Evolutionary conservation across 2,113 vertebrate genomes (phyloP), one percentile per base, ranked within the genome.

Genomic region (Psilopogon haemacephalus): DNA sequence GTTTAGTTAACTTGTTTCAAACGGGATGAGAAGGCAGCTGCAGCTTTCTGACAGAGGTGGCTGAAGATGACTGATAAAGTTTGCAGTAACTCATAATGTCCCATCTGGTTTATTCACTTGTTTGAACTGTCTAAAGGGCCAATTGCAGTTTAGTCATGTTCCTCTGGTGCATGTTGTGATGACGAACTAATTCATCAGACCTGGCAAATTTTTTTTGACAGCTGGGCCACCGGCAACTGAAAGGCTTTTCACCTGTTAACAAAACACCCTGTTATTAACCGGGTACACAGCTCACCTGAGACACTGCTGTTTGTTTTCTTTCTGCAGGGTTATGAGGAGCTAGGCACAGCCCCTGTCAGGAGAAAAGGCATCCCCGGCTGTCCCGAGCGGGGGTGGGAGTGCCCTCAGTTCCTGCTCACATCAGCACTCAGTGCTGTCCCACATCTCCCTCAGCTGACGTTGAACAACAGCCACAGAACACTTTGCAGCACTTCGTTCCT

Each of bases 161-260:
- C 96, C 99, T 98, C 98, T 99, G 98, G 96, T 99, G 99, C 99
- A 99, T 99, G 98, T 99, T 99, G 98, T 99, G 99, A 94, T 99
- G 99, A 90, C 99, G 98, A 96, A 99, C 98, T 97, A 99, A 98
- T 97, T 99, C 99, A 79, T 99, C 99, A 76, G 99, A 99, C 86
- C 99, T 98, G 94, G 99, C 99, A 97, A 99, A 99, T 98, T 99
- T 99, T 98, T 99, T 99, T 98, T 99, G 99, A 98, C 99, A 99
- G 97, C 98, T 99, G 93, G 98, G 98, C 99, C 99, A 99, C 97
- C 98, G 98, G 96, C 99, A 99, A 95, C 98, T 99, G 97, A 99
- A 99, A 76, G 99, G 99, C 97, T 99, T 99, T 98, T 99, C 99
- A 98, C 99, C 99, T 99, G 98, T 96, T 89, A 97, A 97, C 77